A percentile compares a stretch with the other conserved stretches of the same genome.
Evolutionary conservation across 1,140 invertebrate genomes (phyloP).

Genomic region (Dryas iulia): DNA sequence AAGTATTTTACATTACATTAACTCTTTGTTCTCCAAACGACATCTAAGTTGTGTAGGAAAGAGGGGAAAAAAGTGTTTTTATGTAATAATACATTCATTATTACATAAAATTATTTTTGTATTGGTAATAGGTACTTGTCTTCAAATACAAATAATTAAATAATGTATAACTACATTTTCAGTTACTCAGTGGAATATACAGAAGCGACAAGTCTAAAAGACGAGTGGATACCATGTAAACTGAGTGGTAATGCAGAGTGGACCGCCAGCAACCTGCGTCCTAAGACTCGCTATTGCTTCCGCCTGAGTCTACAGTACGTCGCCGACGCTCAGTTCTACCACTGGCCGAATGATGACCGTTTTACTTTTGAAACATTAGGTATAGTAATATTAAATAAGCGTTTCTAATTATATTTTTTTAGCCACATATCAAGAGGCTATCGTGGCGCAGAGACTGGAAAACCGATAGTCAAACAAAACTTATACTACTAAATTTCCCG

Average conservation of each 20-base stretch:
- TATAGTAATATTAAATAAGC: slow-evolving; percentile 52
- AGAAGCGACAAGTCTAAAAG: slow-evolving; percentile 39
- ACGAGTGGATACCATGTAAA: slow-evolving; percentile 46
- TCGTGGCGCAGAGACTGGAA: too few species aligned
- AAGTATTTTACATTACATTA: too few species aligned
- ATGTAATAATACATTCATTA: too few species aligned
- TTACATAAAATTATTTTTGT: too few species aligned
- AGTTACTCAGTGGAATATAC: slow-evolving; percentile 61
- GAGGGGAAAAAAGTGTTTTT: too few species aligned
- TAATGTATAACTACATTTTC: neutral
- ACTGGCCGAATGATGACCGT: slow-evolving; percentile 84
- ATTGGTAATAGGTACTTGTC: too few species aligned
- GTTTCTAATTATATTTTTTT: neutral
- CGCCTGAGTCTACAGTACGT: slow-evolving; percentile 85
- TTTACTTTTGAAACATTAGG: slow-evolving; percentile 89
- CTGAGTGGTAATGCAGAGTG: slow-evolving; percentile 63
- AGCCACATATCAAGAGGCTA: too few species aligned
- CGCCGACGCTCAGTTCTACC: slow-evolving; percentile 80
- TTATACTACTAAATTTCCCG: too few species aligned
- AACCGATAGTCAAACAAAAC: too few species aligned
- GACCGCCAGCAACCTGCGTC: slow-evolving; percentile 81
- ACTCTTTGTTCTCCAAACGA: too few species aligned
- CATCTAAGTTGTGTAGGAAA: too few species aligned
- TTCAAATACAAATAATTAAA: too few species aligned
- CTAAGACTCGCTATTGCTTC: slow-evolving; percentile 88